Conservation (phyloP, 2,113 vertebrate genomes). For the Sorex araneus region DNA sequence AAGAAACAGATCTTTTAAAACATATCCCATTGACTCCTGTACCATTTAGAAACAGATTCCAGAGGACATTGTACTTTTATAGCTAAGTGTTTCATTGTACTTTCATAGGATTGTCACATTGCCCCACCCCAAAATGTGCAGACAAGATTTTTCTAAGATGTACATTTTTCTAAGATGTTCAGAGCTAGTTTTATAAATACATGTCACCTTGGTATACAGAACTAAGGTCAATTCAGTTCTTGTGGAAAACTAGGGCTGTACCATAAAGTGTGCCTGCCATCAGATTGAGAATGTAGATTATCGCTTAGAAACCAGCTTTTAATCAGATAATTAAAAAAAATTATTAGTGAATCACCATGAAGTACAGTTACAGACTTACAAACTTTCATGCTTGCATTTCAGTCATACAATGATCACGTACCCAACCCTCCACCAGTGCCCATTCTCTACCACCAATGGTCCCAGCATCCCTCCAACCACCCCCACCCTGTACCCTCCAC, state of each 20-base stretch:
- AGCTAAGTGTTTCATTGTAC: background rate
- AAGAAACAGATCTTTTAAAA: conserved; percentile 5
- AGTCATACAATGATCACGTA: no score
- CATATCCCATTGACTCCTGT: background rate
- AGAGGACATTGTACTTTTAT: background rate
- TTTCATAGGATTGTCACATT: background rate
- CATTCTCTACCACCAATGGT: no score
- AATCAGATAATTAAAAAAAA: background rate
- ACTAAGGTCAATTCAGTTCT: background rate
- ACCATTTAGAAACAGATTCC: background rate
- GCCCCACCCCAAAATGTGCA: background rate
- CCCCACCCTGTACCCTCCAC: no score
- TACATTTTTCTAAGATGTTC: background rate
- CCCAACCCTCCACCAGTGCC: no score
- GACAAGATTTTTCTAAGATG: background rate
- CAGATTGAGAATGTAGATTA: background rate
- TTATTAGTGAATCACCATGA: no score
- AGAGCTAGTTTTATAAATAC: background rate
- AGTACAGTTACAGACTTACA: no score
- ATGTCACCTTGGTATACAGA: background rate
- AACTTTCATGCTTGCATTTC: no score
- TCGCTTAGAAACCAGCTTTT: background rate
- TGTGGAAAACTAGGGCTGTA: background rate
- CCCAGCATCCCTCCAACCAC: no score
- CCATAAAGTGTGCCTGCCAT: background rate